phyloP scores from a whole-genome alignment of 2,888 invertebrate genomes.

The Apodemia duryi region DNA sequence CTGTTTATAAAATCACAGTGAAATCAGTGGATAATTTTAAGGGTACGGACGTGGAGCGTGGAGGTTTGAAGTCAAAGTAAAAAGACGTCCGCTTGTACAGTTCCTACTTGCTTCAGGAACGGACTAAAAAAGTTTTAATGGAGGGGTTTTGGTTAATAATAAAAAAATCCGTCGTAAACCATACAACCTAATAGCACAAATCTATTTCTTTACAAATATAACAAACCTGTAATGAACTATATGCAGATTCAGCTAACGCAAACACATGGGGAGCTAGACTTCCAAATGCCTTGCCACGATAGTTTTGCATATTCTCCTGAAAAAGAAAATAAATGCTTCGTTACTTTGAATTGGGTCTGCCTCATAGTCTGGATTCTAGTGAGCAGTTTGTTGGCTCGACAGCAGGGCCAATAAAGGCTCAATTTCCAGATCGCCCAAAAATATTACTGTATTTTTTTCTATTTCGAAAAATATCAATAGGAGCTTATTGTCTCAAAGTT shows the following conservation, averaged over 20 bases:
- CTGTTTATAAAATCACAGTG: too few species aligned
- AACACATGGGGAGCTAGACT: conserved; percentile 92
- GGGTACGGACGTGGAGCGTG: too few species aligned
- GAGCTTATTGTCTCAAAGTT: too few species aligned
- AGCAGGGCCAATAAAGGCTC: too few species aligned
- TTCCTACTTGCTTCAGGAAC: too few species aligned
- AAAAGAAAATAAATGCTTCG: conserved; percentile 36
- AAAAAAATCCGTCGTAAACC: too few species aligned
- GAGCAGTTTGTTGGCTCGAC: background rate
- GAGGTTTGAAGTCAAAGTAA: too few species aligned
- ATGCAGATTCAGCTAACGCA: conserved; percentile 93
- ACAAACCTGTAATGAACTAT: conserved; percentile 83
- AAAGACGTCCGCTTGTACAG: too few species aligned
- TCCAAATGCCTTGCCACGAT: conserved; percentile 90
- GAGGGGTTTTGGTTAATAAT: too few species aligned
- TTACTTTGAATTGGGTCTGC: background rate
- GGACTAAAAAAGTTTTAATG: too few species aligned
- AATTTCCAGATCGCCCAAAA: background rate
- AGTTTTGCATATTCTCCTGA: conserved; percentile 90
- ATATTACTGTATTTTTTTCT: background rate
- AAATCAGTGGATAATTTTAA: too few species aligned
- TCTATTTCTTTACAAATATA: background rate
- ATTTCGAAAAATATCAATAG: background rate
- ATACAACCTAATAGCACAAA: too few species aligned
- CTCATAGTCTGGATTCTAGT: background rate